Conservation (phyloP, 2,797 vertebrate genomes). For the Neomorphus geoffroyi region DNA sequence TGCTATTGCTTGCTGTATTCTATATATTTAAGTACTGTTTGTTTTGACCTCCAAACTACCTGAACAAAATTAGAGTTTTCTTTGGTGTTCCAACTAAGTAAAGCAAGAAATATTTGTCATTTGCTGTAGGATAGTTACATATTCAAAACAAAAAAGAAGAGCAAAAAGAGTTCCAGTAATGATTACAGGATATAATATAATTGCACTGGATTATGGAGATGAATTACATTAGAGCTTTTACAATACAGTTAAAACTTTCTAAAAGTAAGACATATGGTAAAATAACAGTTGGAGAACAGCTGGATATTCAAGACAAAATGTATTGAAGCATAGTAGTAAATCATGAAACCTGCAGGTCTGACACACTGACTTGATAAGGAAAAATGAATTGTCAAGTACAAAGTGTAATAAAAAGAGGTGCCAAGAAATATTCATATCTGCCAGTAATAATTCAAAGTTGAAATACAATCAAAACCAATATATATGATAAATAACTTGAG, state of each 20-base stretch:
- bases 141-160: background rate
- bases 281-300: conserved; percentile 42
- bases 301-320: background rate
- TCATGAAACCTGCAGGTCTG: conserved; percentile 4
- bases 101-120: background rate
- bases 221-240: background rate
- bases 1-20: background rate
- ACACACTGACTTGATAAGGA: conserved; percentile 4
- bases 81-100: background rate
- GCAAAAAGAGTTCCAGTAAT: background rate
- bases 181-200: background rate
- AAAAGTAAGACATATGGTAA: background rate
- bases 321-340: conserved; percentile 39
- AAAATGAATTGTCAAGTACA: conserved; percentile 37
- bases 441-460: conserved; percentile 45
- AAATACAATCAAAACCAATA: conserved; percentile 51
- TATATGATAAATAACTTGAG: conserved; percentile 12
- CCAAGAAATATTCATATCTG: conserved; percentile 5
- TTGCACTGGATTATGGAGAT: background rate
- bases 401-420: conserved; percentile 53
- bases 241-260: background rate
- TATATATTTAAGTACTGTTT: rapidly evolving
- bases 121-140: background rate
- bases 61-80: background rate
- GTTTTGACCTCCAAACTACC: background rate